phyloP scores from a whole-genome alignment of 2,113 vertebrate species.

The Eudorcas thomsonii region DNA sequence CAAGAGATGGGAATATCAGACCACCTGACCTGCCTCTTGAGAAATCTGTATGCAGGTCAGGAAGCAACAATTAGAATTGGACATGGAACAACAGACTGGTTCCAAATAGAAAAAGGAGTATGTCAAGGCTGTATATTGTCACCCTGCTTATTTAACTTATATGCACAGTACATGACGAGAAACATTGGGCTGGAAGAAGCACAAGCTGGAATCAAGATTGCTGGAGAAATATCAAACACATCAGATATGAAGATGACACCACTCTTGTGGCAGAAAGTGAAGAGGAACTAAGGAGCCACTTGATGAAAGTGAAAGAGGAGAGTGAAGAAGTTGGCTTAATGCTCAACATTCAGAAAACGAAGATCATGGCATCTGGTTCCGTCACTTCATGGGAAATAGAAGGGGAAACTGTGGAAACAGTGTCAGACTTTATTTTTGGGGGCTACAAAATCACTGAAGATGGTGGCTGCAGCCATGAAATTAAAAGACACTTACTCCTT shows the following conservation, averaged over 20 bases:
- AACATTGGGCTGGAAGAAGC: background rate
- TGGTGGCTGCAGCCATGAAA: background rate
- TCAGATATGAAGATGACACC: background rate
- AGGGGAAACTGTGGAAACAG: background rate
- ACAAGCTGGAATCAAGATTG: background rate
- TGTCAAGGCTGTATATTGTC: background rate
- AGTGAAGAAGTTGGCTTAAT: background rate
- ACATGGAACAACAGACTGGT: background rate
- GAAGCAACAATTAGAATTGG: background rate
- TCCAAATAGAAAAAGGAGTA: background rate
- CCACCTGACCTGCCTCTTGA: background rate
- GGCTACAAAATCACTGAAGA: background rate
- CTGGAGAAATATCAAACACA: accelerated
- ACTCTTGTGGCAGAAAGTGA: background rate
- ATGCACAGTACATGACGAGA: background rate
- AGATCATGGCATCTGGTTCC: background rate
- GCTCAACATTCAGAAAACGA: background rate
- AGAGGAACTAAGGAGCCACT: background rate
- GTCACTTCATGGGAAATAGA: background rate
- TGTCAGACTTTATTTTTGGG: background rate
- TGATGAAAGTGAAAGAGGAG: background rate
- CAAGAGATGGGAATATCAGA: background rate
- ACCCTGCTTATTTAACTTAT: background rate
- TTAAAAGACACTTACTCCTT: background rate
- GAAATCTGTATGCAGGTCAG: background rate